A percentile compares a stretch with the other conserved stretches of the same genome.
These are phyloP conservation scores for Misgurnus mizolepis DNA, from an alignment of 2,113 vertebrate genomes.

Conservation along the genomic window DNA sequence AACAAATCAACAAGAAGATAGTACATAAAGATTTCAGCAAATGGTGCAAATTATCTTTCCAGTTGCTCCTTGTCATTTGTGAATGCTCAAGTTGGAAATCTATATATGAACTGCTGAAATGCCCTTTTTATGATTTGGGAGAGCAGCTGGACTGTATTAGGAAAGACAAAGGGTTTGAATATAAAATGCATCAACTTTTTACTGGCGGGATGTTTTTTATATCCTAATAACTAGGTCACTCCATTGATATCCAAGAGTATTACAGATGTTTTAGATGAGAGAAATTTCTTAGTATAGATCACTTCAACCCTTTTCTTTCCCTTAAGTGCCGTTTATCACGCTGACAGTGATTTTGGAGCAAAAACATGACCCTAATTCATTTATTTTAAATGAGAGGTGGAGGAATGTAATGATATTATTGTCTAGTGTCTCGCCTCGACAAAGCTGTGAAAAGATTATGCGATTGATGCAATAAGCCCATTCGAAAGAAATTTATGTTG, in stretches of 20 bases:
- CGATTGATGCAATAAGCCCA: no score
- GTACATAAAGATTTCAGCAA: slow-evolving; percentile 42
- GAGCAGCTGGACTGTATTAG: slow-evolving; percentile 23
- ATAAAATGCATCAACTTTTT: slow-evolving; percentile 8
- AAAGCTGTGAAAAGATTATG: no score
- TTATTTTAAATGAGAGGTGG: no score
- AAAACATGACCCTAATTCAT: no score
- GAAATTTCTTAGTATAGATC: not conserved
- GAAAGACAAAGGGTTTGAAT: not conserved
- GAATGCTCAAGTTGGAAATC: not conserved
- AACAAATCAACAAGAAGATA: slow-evolving; percentile 30
- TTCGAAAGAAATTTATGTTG: no score
- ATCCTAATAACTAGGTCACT: not conserved
- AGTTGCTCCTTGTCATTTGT: not conserved
- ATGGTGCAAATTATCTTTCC: slow-evolving; percentile 36
- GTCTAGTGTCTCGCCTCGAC: no score
- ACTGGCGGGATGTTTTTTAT: slow-evolving; percentile 9
- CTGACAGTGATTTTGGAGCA: no score
- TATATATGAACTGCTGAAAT: not conserved
- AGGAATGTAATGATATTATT: no score
- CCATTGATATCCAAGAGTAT: not conserved
- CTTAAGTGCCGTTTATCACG: no score
- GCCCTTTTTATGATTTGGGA: slow-evolving; percentile 12
- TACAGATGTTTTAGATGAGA: slow-evolving; percentile 23
- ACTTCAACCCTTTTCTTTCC: no score